A percentile compares a stretch with the other conserved stretches of the same genome.
Conservation (phyloP, 2,797 vertebrate species). For the Myotis daubentonii region DNA sequence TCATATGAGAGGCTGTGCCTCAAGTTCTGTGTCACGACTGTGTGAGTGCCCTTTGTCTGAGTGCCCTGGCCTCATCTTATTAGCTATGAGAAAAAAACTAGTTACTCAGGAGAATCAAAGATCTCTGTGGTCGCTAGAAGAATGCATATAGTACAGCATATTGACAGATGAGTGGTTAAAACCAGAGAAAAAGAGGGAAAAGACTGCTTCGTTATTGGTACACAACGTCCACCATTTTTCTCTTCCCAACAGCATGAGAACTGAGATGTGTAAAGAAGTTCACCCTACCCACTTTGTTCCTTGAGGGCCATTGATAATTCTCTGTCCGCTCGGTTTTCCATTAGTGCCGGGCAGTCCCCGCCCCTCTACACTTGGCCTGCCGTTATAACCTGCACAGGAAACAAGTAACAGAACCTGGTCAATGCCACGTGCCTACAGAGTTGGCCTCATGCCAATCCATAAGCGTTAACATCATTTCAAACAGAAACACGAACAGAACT, state of each 20-base stretch:
- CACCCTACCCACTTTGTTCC: conserved; percentile 96
- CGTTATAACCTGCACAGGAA: conserved; percentile 89
- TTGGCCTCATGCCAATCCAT: background rate
- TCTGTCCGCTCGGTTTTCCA: conserved; percentile 90
- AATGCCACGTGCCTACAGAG: background rate
- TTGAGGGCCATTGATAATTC: conserved; percentile 95
- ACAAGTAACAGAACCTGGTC: background rate
- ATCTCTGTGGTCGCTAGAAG: background rate
- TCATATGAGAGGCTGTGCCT: background rate
- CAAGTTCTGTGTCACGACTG: background rate
- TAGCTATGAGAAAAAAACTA: background rate
- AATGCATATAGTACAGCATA: background rate
- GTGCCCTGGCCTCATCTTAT: background rate
- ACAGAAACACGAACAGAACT: background rate
- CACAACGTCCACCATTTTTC: background rate
- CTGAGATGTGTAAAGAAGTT: conserved; percentile 80
- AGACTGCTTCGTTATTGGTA: background rate
- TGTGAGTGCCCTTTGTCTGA: background rate
- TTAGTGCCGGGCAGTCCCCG: conserved; percentile 86
- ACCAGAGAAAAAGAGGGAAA: background rate
- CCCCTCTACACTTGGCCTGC: conserved; percentile 89
- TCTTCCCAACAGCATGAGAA: conserved; percentile 59
- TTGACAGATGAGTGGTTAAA: background rate
- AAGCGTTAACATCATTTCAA: background rate
- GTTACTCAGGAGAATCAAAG: background rate